A percentile compares a stretch with the other conserved stretches of the same genome.
Conservation (phyloP, 2,797 vertebrate species). For the Gymnothorax reevesii region DNA sequence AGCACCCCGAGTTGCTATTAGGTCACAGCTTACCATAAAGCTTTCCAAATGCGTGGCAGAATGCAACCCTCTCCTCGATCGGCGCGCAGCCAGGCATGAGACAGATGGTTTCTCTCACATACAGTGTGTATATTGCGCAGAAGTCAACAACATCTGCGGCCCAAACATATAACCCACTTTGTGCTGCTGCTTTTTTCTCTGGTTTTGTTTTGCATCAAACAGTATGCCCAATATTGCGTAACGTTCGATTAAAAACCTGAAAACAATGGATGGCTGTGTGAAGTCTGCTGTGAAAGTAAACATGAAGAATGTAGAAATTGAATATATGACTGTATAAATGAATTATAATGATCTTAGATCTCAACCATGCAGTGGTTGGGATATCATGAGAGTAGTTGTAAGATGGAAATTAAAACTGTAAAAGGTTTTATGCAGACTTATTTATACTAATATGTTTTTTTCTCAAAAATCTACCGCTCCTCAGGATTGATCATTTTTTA, state of each 20-base stretch:
- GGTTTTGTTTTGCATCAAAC: background rate
- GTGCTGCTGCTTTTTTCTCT: background rate
- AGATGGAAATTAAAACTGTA: no score
- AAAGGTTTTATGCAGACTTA: no score
- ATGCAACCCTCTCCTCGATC: background rate
- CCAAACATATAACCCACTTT: background rate
- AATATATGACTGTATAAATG: no score
- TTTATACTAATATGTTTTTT: no score
- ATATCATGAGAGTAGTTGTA: no score
- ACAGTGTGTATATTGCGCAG: background rate
- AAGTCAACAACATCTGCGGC: slow-evolving; percentile 2
- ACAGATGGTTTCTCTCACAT: background rate
- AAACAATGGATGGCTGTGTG: background rate
- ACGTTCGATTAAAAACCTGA: background rate
- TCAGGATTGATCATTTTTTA: no score
- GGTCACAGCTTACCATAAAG: slow-evolving; percentile 15
- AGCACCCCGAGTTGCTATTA: slow-evolving; percentile 40
- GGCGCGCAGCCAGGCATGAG: background rate
- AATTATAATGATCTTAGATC: no score
- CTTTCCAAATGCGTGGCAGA: background rate
- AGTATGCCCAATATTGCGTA: background rate
- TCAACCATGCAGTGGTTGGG: no score
- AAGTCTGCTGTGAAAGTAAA: background rate
- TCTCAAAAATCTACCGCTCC: no score
- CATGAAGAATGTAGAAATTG: background rate